Evolutionary conservation across 1,140 invertebrate genomes (phyloP), one percentile per base, ranked within the genome.

Genomic region (Plectrocnemia conspersa): DNA sequence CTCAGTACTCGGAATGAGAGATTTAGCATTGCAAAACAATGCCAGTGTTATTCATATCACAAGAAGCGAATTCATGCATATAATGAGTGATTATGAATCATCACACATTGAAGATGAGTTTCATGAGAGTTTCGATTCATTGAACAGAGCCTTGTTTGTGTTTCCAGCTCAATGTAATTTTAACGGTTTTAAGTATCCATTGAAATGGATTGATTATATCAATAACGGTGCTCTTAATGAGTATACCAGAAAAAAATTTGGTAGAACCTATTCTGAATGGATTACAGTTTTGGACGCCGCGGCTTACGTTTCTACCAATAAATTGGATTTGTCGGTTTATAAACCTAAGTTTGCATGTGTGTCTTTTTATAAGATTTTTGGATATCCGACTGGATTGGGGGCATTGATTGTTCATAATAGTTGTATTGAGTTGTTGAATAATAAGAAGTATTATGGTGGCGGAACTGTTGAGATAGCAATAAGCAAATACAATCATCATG

Each of bases 281-380:
- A 93, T 80, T 69, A 81, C 90, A 49, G 67, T 92, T 11, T 68
- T 98, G 25, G 95, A 98, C 79, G 90, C 91, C 2, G 92, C 94
- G 1, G 74, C 82, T 33, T 91, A 80, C 75, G 85, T 84, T 2
- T 79, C 85, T n/a, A 91, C 89, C 23, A 91, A 81, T 70, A 72
- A 73, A 15, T 72, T 98, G 38, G 82, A 97, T 77, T 75, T 98
- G 33, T 77, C 78, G 0, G 52, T 64, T 10, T 76, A 74, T 33
- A 81, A 86, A 58, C 88, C 93, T 15, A 92, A 98, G 72, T 98
- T 97, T 78, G 81, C 97, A 0, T 83, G 82, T 42, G 27, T 98
- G 3, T 98, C 95, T 1, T 98, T 98, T 76, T 98, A 98, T 73
- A 98, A 98, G 80, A 91, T 98, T 64, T 97, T 98, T 78, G 96